phyloP scores from a whole-genome alignment of 2,113 vertebrate species.

The Psammodynastes pulverulentus region DNA sequence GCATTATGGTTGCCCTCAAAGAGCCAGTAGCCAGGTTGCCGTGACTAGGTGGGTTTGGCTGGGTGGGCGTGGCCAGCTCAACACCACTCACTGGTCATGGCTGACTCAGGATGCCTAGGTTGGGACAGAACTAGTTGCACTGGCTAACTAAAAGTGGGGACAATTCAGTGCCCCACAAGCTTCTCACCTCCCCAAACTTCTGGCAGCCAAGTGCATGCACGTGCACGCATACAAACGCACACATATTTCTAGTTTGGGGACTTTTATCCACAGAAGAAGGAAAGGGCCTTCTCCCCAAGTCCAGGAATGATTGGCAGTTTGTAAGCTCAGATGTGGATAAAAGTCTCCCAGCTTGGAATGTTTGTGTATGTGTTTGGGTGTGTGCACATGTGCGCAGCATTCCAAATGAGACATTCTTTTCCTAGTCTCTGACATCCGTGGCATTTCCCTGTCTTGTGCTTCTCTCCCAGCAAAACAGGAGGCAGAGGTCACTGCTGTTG shows the following conservation, averaged over 20 bases:
- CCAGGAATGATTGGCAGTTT: too few species aligned
- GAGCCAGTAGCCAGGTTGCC: background rate
- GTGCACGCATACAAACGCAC: too few species aligned
- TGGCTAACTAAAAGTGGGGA: background rate
- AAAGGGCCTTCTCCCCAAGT: too few species aligned
- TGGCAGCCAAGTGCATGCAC: too few species aligned
- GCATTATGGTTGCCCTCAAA: background rate
- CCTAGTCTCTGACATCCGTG: background rate
- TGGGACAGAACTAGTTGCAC: background rate
- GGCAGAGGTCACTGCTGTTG: background rate
- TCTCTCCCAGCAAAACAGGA: background rate
- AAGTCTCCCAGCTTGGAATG: too few species aligned
- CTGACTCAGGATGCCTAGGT: background rate
- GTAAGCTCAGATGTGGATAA: too few species aligned
- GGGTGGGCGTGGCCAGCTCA: background rate
- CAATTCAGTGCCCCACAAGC: background rate
- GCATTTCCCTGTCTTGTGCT: background rate
- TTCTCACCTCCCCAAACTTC: background rate
- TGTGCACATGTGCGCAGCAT: too few species aligned
- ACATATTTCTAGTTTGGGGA: too few species aligned
- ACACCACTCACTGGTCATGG: rapidly evolving
- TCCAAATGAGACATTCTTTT: background rate
- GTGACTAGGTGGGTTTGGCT: background rate
- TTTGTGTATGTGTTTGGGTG: too few species aligned
- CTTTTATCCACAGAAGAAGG: too few species aligned